These are phyloP conservation scores for Tetanocera ferruginea DNA, from an alignment of 2,888 invertebrate species.

Conservation along the genomic window DNA sequence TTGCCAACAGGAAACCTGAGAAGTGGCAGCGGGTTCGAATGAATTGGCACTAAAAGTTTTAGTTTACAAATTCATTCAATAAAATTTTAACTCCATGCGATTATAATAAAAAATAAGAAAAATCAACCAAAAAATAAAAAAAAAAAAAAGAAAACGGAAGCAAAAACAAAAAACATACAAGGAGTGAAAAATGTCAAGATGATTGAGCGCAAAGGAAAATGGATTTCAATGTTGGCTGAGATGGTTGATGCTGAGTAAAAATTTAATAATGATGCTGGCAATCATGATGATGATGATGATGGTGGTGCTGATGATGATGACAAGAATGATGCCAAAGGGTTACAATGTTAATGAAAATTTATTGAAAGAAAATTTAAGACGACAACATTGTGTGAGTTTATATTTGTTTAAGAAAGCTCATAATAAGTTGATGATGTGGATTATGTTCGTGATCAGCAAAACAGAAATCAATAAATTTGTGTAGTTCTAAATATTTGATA, in stretches of 20 bases:
- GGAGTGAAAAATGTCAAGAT: background rate
- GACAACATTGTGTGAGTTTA: constrained; percentile 45
- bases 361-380: constrained; percentile 65
- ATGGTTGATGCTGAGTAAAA: background rate
- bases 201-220: constrained; percentile 4
- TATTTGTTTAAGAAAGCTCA: no score
- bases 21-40: constrained; percentile 4
- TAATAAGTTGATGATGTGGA: background rate
- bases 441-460: background rate
- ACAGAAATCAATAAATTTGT: background rate
- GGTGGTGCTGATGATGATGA: background rate
- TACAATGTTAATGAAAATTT: constrained; percentile 67
- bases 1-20: background rate
- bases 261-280: background rate
- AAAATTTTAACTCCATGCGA: constrained; percentile 56
- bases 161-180: background rate
- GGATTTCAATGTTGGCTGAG: constrained; percentile 9
- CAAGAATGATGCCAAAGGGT: constrained; percentile 42
- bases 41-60: constrained; percentile 51
- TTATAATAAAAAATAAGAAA: constrained; percentile 34
- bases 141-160: background rate
- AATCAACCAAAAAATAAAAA: background rate
- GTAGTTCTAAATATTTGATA: background rate
- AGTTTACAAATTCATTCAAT: constrained; percentile 62
- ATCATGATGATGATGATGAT: background rate